Evolutionary conservation across 2,113 vertebrate species (phyloP).

Genomic region (Cyrtonyx montezumae): DNA sequence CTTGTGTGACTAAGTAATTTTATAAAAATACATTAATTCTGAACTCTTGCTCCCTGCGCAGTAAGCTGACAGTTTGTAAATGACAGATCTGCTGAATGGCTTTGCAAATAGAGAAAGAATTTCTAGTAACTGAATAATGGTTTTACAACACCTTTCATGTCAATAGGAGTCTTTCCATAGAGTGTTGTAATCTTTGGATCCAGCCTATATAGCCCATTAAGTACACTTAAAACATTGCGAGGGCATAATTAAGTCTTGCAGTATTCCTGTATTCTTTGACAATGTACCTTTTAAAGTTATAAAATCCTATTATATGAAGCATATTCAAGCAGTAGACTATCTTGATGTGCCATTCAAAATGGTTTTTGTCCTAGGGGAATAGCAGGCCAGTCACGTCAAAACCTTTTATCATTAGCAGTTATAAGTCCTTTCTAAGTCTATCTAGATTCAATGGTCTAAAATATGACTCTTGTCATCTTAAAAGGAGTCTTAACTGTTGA

Average conservation of each 20-base stretch:
- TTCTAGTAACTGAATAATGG: conserved; percentile 38
- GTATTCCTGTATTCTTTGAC: conserved; percentile 13
- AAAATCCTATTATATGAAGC: conserved; percentile 2
- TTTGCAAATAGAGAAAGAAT: conserved; percentile 35
- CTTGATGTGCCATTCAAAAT: background rate
- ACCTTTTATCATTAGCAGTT: background rate
- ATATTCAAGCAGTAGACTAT: background rate
- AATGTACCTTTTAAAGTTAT: background rate
- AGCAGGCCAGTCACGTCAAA: background rate
- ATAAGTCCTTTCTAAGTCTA: background rate
- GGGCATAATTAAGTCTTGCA: conserved; percentile 35
- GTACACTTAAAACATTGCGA: conserved; percentile 18
- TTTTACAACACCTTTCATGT: background rate
- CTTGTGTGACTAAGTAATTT: background rate
- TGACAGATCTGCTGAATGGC: conserved; percentile 14
- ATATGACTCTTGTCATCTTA: background rate
- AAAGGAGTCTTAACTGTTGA: background rate
- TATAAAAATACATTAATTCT: conserved; percentile 12
- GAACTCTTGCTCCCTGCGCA: background rate
- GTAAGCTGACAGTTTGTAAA: conserved; percentile 11
- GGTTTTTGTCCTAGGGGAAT: background rate
- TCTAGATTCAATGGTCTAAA: background rate
- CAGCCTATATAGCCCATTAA: conserved; percentile 23
- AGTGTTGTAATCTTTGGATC: background rate
- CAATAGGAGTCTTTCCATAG: background rate